These are phyloP conservation scores for Hermaeophaga mercurialis DNA, from an alignment of 2,888 invertebrate genomes.

Conservation along the genomic window DNA sequence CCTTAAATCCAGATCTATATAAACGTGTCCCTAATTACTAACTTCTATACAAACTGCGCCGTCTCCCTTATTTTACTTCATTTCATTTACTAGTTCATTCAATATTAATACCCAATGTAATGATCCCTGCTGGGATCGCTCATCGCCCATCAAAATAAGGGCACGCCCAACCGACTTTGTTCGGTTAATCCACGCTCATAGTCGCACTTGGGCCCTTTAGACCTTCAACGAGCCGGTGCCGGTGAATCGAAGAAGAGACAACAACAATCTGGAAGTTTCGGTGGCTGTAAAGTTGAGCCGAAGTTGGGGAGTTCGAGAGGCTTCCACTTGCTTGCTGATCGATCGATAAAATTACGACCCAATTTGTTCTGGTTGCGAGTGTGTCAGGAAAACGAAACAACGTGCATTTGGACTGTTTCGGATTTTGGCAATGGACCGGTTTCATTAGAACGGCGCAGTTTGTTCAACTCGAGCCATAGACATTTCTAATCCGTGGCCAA, in stretches of 20 bases:
- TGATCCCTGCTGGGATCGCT: too few species aligned
- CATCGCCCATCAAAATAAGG: neutral
- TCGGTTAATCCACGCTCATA: neutral
- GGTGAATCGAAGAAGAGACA: slow-evolving; percentile 8
- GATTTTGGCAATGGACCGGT: too few species aligned
- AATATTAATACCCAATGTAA: too few species aligned
- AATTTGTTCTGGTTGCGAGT: slow-evolving; percentile 8
- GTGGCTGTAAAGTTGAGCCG: slow-evolving; percentile 8
- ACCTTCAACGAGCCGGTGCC: slow-evolving; percentile 1
- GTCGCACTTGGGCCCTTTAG: neutral
- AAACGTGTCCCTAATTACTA: too few species aligned
- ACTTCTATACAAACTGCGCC: too few species aligned
- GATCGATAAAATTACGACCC: slow-evolving; percentile 16
- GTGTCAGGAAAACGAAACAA: neutral
- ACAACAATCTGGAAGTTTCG: slow-evolving; percentile 21
- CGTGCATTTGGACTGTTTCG: too few species aligned
- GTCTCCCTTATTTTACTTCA: too few species aligned
- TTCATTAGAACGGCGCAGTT: too few species aligned
- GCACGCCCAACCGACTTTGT: neutral
- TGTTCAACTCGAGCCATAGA: too few species aligned
- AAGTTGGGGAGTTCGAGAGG: slow-evolving; percentile 12
- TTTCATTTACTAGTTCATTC: too few species aligned
- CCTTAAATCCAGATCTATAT: too few species aligned
- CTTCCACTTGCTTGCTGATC: slow-evolving; percentile 5
- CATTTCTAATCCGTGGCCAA: too few species aligned